phyloP scores from a whole-genome alignment of 2,113 vertebrate species.

The Tragelaphus buxtoni region DNA sequence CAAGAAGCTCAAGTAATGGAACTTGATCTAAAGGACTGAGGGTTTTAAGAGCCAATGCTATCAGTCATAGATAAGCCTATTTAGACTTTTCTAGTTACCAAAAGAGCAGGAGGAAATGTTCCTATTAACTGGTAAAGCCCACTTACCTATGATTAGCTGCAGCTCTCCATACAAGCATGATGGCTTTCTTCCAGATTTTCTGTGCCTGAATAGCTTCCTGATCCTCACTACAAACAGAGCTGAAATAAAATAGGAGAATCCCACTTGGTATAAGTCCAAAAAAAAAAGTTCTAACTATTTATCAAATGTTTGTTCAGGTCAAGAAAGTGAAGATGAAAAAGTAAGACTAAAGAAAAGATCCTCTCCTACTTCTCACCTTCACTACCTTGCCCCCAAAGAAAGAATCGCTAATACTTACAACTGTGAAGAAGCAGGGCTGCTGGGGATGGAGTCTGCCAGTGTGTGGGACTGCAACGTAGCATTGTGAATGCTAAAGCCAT shows the following conservation, averaged over 20 bases:
- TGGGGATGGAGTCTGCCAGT: slow-evolving; percentile 95
- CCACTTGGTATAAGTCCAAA: neutral
- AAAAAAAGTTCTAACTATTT: neutral
- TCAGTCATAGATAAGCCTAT: neutral
- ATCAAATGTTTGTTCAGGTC: slow-evolving; percentile 10
- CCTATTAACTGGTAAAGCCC: neutral
- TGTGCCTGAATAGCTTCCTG: slow-evolving; percentile 99
- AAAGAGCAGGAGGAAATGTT: neutral
- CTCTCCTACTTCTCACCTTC: slow-evolving; percentile 19
- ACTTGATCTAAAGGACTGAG: neutral
- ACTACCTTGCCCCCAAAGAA: neutral
- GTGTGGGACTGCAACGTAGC: slow-evolving; percentile 93
- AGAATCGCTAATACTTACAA: slow-evolving; percentile 87
- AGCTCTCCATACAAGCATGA: slow-evolving; percentile 99
- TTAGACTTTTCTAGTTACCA: neutral
- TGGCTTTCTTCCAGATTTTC: slow-evolving; percentile 99
- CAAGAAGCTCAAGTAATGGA: neutral
- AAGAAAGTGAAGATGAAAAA: slow-evolving; percentile 15
- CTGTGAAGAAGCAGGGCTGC: slow-evolving; percentile 98
- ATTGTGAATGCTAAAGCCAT: slow-evolving; percentile 95
- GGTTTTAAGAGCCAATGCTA: neutral
- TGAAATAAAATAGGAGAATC: slow-evolving; percentile 68
- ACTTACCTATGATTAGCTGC: slow-evolving; percentile 98
- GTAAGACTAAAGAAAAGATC: neutral
- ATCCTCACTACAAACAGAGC: slow-evolving; percentile 98